Base-by-base conservation (phyloP, 2,888 invertebrate genomes). In the Philereme transversata region DNA sequence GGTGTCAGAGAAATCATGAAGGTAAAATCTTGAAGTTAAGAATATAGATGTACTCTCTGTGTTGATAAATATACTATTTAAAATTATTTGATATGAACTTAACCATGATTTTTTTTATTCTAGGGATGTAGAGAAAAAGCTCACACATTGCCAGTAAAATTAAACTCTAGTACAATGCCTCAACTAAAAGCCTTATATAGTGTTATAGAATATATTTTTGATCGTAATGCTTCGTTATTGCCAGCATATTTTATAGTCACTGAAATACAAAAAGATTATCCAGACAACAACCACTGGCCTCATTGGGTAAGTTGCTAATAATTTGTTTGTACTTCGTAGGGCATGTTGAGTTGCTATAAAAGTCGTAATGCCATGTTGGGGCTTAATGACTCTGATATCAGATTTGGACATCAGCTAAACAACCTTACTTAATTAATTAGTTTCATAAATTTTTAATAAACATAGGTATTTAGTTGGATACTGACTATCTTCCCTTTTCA, bases 231-330 rank as follows among this genome's bases (percentile, higher is more conserved):
- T 33, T 98, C 98, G 77, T 92, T 99, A 43, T 88, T 99, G 60
- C 99, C 99, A 0, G 97, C 97, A 5, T 99, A 99, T 86, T 97
- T 99, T 75, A 96, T 99, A 68, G 97, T 98, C 0, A 98, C 98
- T 81, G 99, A 99, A 92, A 96, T 99, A 70, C 97, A 97, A 77
- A 99, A 99, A 82, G 95, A 96, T 49, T 96, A 96, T 84, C 95
- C 96, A 1, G 96, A 97, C 70, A 95, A 95, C 71, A 94, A 94
- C 76, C 94, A 94, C 66, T 97, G 96, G 95, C 97, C 98, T 50
- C 98, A 99, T 85, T 99, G 99, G 98, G 96, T 97, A 93, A 87
- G 33, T 36, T 51, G 48, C 4, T 51, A 10, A 59, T 36, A 22
- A n/a, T n/a, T 22, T 22, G 22, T 22, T 22, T 22, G 22, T 22